Base-by-base conservation (phyloP, 2,888 invertebrate genomes). In the Nymphalis urticae region DNA sequence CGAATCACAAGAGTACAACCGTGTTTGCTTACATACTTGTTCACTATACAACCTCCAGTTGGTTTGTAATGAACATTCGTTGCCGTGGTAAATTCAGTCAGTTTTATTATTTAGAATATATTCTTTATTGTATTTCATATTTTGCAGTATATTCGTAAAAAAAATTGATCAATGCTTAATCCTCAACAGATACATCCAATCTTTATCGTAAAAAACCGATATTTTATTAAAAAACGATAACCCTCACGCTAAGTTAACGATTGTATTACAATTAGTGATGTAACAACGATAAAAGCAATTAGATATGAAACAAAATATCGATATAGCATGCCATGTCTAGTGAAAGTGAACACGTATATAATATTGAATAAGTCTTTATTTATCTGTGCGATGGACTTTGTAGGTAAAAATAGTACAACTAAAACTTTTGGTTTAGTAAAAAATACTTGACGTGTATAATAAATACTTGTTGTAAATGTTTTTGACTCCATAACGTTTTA, bases 281-380 rank as follows among this genome's bases (percentile, higher is more conserved):
- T 63, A 73, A 73, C 62, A 66, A 68, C 64, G 69, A 69, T 70
- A 70, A 64, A 70, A 70, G 56, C 70, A 67, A 69, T 72, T 62
- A 72, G 50, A 62, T 61, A 58, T 36, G 59, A 62, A 71, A 56
- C 56, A 64, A 68, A 36, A 58, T 72, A 72, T 72, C 70, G 68
- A 67, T 72, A 67, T 69, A 64, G 63, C 69, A 59, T 68, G 63
- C 59, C 69, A 64, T 69, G 62, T 48, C 47, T 19, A 61, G 72
- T 71, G 72, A 73, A 73, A 73, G 72, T 69, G 62, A 67, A 60
- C 17, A 60, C 50, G 61, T 42, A n/a, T 62, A 8, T 50, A 8
- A 50, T 17, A 58, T 36, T 36, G 10, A 36, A 58, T 48, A 27
- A 21, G 8, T 62, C n/a, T 62, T 32, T 62, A 48, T 58, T 16